Evolutionary conservation across 2,113 vertebrate species (phyloP), one percentile per base, ranked within the genome.

Genomic region (Rhynchomys soricoides): DNA sequence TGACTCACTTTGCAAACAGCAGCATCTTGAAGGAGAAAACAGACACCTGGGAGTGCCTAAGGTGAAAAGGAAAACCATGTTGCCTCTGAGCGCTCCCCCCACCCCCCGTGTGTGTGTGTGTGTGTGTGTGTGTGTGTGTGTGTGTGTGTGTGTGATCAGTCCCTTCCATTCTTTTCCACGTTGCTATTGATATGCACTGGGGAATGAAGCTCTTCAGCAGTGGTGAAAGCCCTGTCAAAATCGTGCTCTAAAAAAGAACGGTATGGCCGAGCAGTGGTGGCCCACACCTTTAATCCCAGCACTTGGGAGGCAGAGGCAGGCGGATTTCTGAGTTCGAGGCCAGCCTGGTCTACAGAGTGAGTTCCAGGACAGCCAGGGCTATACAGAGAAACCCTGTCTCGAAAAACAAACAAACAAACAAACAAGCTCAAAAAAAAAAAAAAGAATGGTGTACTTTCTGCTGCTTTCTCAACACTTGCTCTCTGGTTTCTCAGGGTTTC

Each of bases 1-100:
- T 98, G 98, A 98, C 96, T 98, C 98, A 96, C 59, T 95, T 91
- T 52, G 94, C 86, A 97, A 98, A 98, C 87, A 97, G 97, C 95
- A 97, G 95, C 85, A 89, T 91, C 96, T 96, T 57, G 90, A 90
- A 93, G 93, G 92, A 86, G 55, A 92, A 22, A 64, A 93, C 96
- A 90, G 91, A 82, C 97, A 55, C 92, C 66, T 90, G 2, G 62
- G 78, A 79, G 16, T 97, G 73, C 79, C 59, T 91, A 78, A 88
- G 83, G 91, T 88, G 59, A 86, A 98, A 78, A 91, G 66, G 64
- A 83, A 97, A 95, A 57, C 90, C 74, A 45, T 48, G 31, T 90
- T 96, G 81, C 37, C 57, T 94, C 91, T 66, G 85, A 92, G 70
- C n/a, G n/a, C n/a, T n/a, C n/a, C n/a, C n/a, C n/a, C n/a, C n/a